phyloP scores from a whole-genome alignment of 1,140 invertebrate genomes.

The Eubasilissa regina region DNA sequence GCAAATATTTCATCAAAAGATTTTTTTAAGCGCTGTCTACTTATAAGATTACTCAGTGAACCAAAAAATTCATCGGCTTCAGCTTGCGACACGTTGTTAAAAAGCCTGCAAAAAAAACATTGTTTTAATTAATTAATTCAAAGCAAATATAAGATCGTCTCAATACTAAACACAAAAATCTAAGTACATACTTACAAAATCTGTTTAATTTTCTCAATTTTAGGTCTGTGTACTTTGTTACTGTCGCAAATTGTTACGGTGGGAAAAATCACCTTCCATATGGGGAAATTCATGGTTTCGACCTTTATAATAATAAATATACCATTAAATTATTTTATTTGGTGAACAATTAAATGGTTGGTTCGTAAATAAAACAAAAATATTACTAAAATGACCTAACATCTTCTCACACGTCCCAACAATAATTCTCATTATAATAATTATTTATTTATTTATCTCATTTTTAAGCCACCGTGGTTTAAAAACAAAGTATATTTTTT shows the following conservation, averaged over 20 bases:
- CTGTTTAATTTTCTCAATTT: slow-evolving; percentile 41
- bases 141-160: too few species aligned
- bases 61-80: slow-evolving; percentile 37
- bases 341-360: too few species aligned
- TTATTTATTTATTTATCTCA: too few species aligned
- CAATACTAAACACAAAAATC: too few species aligned
- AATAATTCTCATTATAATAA: too few species aligned
- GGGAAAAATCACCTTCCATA: slow-evolving; percentile 56
- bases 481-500: too few species aligned
- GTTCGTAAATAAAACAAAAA: too few species aligned
- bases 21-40: slow-evolving; percentile 1
- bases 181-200: slow-evolving; percentile 54
- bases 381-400: too few species aligned
- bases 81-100: slow-evolving; percentile 43
- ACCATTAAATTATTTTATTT: not conserved
- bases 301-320: slow-evolving; percentile 47
- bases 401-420: too few species aligned
- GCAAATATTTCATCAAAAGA: slow-evolving; percentile 13
- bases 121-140: too few species aligned
- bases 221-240: slow-evolving; percentile 55
- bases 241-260: slow-evolving; percentile 57
- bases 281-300: slow-evolving; percentile 58
- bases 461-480: not conserved
- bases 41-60: slow-evolving; percentile 41
- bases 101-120: slow-evolving; percentile 7